phyloP scores from a whole-genome alignment of 2,113 vertebrate genomes.

The Recurvirostra avosetta region DNA sequence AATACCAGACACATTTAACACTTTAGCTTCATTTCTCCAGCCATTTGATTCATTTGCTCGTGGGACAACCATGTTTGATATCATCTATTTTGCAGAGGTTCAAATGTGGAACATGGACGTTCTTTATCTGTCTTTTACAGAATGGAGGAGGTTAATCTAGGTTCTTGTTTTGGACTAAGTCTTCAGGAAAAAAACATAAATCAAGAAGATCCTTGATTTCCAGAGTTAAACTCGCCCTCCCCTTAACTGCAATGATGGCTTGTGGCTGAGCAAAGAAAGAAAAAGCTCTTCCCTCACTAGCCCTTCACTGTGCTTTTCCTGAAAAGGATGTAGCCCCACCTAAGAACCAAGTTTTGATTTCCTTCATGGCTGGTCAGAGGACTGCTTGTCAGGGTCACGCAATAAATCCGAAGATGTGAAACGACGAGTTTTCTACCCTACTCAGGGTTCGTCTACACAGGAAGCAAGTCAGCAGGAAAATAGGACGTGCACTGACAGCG shows the following conservation, averaged over 20 bases:
- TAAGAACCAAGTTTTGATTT: not conserved
- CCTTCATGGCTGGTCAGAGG: not conserved
- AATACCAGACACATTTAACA: conserved; percentile 34
- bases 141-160: not conserved
- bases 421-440: not conserved
- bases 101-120: not conserved
- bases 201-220: not conserved
- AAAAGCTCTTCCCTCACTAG: not conserved
- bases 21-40: not conserved
- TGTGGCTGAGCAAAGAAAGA: not conserved
- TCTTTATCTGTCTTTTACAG: not conserved
- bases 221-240: not conserved
- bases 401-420: not conserved
- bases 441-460: not conserved
- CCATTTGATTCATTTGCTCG: not conserved
- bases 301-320: not conserved
- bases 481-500: not conserved
- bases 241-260: not conserved
- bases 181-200: not conserved
- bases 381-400: not conserved
- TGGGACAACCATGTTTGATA: not conserved
- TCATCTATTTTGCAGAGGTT: not conserved
- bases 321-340: conserved; percentile 1
- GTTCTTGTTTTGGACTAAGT: not conserved
- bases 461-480: conserved; percentile 12